These are phyloP conservation scores for Ophiodon elongatus DNA, from an alignment of 2,113 vertebrate genomes.

Conservation along the genomic window DNA sequence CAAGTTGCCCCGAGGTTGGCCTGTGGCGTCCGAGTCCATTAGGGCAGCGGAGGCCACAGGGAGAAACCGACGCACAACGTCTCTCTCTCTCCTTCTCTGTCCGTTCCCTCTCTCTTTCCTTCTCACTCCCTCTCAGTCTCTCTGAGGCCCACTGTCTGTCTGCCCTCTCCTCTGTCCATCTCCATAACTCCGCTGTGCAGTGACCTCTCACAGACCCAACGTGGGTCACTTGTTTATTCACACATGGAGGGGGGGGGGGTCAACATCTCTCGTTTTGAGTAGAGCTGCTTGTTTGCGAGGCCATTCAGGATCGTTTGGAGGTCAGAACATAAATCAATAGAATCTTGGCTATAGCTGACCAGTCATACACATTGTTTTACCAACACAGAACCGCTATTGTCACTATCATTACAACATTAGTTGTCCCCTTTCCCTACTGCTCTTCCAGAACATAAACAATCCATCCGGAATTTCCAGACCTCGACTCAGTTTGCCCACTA, in stretches of 20 bases:
- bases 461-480: conserved; percentile 71
- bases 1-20: conserved; percentile 30
- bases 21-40: conserved; percentile 32
- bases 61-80: conserved; percentile 59
- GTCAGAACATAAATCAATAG: conserved; percentile 64
- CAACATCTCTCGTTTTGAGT: conserved; percentile 50
- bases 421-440: conserved; percentile 51
- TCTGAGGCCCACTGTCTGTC: conserved; percentile 53
- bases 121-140: conserved; percentile 23
- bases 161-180: conserved; percentile 44
- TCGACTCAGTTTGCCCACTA: conserved; percentile 40
- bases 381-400: conserved; percentile 71
- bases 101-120: conserved; percentile 17
- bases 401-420: conserved; percentile 59
- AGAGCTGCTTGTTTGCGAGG: conserved; percentile 51
- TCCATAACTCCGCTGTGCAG: conserved; percentile 59
- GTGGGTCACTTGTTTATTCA: conserved; percentile 69
- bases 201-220: conserved; percentile 66
- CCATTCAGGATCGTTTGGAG: conserved; percentile 49
- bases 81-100: conserved; percentile 23
- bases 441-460: conserved; percentile 71
- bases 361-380: conserved; percentile 60
- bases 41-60: conserved; percentile 55
- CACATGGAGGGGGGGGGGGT: conserved; percentile 27
- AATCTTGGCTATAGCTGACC: conserved; percentile 31